Conservation (phyloP, 2,797 vertebrate species). For the Pseudopleuronectes americanus region DNA sequence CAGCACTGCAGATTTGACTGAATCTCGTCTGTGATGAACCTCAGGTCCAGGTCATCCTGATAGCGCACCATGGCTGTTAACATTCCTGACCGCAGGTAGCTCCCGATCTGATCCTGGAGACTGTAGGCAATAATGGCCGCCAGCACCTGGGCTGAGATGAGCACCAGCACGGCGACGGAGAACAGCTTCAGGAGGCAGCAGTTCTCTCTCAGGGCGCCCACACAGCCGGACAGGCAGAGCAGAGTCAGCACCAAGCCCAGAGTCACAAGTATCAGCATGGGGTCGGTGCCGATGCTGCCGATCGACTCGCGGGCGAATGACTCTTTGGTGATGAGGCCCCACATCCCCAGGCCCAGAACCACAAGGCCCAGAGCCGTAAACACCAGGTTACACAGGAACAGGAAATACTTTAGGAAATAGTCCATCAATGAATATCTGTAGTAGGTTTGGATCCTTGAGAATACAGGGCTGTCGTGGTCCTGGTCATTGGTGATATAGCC, state of each 20-base stretch:
- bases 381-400: conserved; percentile 85
- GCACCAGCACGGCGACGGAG: conserved; percentile 68
- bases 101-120: conserved; percentile 79
- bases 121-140: conserved; percentile 79
- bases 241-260: conserved; percentile 78
- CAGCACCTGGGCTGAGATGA: conserved; percentile 81
- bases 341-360: conserved; percentile 84
- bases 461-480: not conserved
- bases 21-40: conserved; percentile 91
- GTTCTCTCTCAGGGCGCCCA: conserved; percentile 88
- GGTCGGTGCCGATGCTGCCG: conserved; percentile 82
- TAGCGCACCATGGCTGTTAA: conserved; percentile 85
- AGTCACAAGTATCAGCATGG: conserved; percentile 86
- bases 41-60: conserved; percentile 89
- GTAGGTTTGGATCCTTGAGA: not conserved
- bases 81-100: conserved; percentile 79
- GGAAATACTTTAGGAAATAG: conserved; percentile 84
- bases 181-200: conserved; percentile 86
- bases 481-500: conserved; percentile 22
- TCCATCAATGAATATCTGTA: conserved; percentile 57
- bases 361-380: conserved; percentile 86
- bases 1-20: conserved; percentile 91
- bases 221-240: conserved; percentile 87
- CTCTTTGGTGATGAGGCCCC: conserved; percentile 90
- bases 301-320: conserved; percentile 81